A percentile compares a stretch with the other conserved stretches of the same genome.
These are phyloP conservation scores for Pogonophryne albipinna DNA, from an alignment of 2,797 vertebrate genomes.

Conservation along the genomic window DNA sequence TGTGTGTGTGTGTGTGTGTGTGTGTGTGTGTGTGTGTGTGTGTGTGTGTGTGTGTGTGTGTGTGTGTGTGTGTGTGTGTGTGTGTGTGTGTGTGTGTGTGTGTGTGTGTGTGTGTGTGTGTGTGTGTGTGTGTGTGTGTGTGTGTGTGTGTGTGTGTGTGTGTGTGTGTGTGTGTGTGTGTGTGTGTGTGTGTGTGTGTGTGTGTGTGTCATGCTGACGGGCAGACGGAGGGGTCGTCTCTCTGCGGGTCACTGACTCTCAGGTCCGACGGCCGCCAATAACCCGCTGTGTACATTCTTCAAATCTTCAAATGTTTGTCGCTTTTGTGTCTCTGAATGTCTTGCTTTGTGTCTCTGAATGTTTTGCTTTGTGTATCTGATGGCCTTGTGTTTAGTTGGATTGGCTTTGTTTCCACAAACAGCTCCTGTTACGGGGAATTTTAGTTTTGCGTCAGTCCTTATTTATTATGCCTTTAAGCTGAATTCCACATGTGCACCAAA, in stretches of 20 bases:
- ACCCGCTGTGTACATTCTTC: slow-evolving; percentile 18
- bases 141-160: no score
- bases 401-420: slow-evolving; percentile 46
- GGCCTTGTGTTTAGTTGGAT: slow-evolving; percentile 19
- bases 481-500: slow-evolving; percentile 33
- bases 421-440: slow-evolving; percentile 23
- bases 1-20: no score
- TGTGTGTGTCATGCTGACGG: neutral
- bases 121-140: no score
- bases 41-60: no score
- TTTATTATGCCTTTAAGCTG: slow-evolving; percentile 39
- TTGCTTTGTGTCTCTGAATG: slow-evolving; percentile 2
- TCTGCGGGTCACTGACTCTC: slow-evolving; percentile 44
- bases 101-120: no score
- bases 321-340: slow-evolving; percentile 27
- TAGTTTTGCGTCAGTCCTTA: slow-evolving; percentile 2
- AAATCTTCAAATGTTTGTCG: slow-evolving; percentile 29
- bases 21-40: no score
- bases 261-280: slow-evolving; percentile 36
- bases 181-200: no score
- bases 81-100: no score
- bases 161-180: no score
- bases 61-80: no score
- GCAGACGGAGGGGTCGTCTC: slow-evolving; percentile 42
- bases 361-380: slow-evolving; percentile 25